These are phyloP conservation scores for Pelochelys cantorii DNA, from an alignment of 2,797 vertebrate genomes.

Conservation along the genomic window DNA sequence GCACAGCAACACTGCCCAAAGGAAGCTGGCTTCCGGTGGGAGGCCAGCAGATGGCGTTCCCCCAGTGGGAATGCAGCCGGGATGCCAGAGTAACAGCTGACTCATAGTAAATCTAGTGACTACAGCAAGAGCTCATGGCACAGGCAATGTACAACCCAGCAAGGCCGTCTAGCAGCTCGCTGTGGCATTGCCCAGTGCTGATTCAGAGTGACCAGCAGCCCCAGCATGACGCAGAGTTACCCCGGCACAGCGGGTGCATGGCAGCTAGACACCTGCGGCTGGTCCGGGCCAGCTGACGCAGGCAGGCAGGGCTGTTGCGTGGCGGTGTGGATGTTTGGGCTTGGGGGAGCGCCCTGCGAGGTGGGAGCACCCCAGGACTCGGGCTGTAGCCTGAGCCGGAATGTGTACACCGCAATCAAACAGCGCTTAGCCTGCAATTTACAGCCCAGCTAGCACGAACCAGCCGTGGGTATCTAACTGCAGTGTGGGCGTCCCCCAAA, in stretches of 20 bases:
- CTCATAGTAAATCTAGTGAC: not conserved
- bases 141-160: not conserved
- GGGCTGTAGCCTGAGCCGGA: too few species aligned
- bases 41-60: not conserved
- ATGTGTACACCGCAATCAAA: not conserved
- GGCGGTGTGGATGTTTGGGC: not conserved
- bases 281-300: not conserved
- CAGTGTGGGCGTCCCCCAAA: not conserved
- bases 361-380: not conserved
- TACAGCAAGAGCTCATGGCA: not conserved
- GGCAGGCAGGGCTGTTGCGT: not conserved
- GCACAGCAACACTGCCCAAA: not conserved
- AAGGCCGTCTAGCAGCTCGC: not conserved
- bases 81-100: not conserved
- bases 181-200: not conserved
- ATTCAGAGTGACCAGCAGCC: not conserved
- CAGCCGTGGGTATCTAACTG: not conserved
- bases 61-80: rapidly evolving
- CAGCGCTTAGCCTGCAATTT: too few species aligned
- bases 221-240: not conserved
- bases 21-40: not conserved
- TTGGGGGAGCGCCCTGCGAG: not conserved
- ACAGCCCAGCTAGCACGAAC: not conserved
- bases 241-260: not conserved
- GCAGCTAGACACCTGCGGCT: not conserved